Percentiles rank a stretch among this genome's conserved stretches.
Conservation (phyloP, 2,113 vertebrate species). For the Oryzias woworae region DNA sequence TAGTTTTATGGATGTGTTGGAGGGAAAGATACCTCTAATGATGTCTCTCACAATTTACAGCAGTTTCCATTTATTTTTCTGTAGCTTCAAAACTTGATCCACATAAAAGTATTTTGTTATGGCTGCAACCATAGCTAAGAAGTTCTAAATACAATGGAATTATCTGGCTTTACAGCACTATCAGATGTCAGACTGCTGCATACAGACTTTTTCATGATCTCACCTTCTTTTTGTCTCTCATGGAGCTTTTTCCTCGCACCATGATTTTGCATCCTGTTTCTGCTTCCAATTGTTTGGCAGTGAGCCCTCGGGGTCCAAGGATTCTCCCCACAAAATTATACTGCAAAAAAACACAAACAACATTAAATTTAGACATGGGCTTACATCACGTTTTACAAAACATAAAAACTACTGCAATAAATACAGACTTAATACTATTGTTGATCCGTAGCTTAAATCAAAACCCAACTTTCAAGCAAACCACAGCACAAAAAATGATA, state of each 20-base stretch:
- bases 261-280: conserved; percentile 86
- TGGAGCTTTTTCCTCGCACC: conserved; percentile 85
- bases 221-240: conserved; percentile 87
- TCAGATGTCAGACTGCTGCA: conserved; percentile 54
- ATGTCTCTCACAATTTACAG: too few relatives aligned
- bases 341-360: conserved; percentile 64
- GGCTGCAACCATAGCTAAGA: conserved; percentile 25
- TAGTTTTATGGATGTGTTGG: too few relatives aligned
- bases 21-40: too few relatives aligned
- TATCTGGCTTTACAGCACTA: conserved; percentile 29
- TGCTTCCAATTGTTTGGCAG: conserved; percentile 84
- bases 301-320: conserved; percentile 82
- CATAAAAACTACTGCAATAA: too few relatives aligned
- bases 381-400: too few relatives aligned
- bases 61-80: too few relatives aligned
- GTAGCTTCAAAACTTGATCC: too few relatives aligned
- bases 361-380: neutral
- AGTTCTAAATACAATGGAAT: conserved; percentile 61
- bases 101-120: neutral
- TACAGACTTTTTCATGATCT: conserved; percentile 24
- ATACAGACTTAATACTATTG: too few relatives aligned
- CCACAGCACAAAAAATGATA: too few relatives aligned
- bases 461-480: too few relatives aligned
- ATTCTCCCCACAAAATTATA: conserved; percentile 86
- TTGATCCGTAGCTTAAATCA: too few relatives aligned